Evolutionary conservation across 2,888 invertebrate genomes (phyloP).

Genomic region (Eupithecia vulgata): DNA sequence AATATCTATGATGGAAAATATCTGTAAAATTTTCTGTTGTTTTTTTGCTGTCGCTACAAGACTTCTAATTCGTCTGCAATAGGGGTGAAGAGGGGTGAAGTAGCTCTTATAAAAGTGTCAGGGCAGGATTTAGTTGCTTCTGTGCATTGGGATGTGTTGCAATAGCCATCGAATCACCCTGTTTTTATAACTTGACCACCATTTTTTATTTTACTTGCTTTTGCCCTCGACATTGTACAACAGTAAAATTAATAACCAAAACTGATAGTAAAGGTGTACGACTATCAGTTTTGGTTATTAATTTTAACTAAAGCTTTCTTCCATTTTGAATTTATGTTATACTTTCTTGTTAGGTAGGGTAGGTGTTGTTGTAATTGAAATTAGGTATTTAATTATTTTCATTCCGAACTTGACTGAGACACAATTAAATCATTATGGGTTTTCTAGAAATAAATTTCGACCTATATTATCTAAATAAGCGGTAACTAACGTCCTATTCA

Average conservation of each 20-base stretch:
- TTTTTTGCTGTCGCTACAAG: conserved; percentile 59
- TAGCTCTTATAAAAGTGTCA: conserved; percentile 79
- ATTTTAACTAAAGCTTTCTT: too few species aligned
- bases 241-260: background rate
- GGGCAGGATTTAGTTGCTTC: conserved; percentile 70
- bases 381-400: too few species aligned
- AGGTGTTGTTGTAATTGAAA: too few species aligned
- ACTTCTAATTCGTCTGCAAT: conserved; percentile 76
- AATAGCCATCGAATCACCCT: conserved; percentile 33
- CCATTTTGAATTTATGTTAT: too few species aligned
- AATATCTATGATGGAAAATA: background rate
- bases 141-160: conserved; percentile 64
- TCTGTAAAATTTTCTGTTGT: background rate
- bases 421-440: too few species aligned
- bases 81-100: conserved; percentile 61
- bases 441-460: too few species aligned
- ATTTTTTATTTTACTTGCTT: conserved; percentile 5
- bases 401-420: too few species aligned
- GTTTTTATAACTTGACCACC: conserved; percentile 34
- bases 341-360: too few species aligned
- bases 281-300: too few species aligned
- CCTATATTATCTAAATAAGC: too few species aligned
- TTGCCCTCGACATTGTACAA: background rate
- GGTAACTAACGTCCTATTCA: too few species aligned
- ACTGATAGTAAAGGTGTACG: too few species aligned